phyloP scores from a whole-genome alignment of 2,797 vertebrate species.

The Sebastes dallii region DNA sequence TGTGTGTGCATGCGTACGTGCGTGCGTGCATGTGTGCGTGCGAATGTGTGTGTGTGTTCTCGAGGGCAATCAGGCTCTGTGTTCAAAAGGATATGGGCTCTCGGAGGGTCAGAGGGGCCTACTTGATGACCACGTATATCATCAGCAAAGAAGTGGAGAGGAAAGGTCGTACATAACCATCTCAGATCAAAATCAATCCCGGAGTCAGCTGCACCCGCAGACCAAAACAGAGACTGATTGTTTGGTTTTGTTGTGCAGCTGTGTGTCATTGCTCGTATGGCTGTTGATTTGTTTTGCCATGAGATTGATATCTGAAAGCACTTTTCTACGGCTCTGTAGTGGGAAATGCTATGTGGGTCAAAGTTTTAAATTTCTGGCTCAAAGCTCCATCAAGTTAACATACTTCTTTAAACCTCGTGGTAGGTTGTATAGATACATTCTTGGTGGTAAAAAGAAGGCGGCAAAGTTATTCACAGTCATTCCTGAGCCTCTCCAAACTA shows the following conservation, averaged over 20 bases:
- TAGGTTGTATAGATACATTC: constrained; percentile 2
- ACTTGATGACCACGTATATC: constrained; percentile 62
- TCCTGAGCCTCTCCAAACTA: background rate
- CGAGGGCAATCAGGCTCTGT: constrained; percentile 61
- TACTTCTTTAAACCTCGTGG: background rate
- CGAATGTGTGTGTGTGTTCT: constrained; percentile 35
- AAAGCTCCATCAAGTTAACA: constrained; percentile 41
- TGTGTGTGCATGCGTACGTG: background rate
- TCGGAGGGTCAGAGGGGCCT: constrained; percentile 43
- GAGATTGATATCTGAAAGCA: constrained; percentile 51
- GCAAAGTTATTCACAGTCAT: background rate
- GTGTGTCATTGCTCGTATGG: constrained; percentile 35
- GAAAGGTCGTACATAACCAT: constrained; percentile 57
- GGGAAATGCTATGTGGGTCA: constrained; percentile 18
- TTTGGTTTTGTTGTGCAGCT: constrained; percentile 58
- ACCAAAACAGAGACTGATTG: constrained; percentile 58
- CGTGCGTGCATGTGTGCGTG: constrained; percentile 18
- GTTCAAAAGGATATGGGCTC: constrained; percentile 55
- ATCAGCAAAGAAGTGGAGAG: constrained; percentile 56
- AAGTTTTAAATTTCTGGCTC: constrained; percentile 43
- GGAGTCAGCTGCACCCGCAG: constrained; percentile 6
- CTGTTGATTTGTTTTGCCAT: constrained; percentile 51
- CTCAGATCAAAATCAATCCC: constrained; percentile 64
- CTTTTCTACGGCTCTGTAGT: background rate
- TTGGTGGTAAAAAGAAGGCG: background rate